Evolutionary conservation across 2,888 invertebrate species (phyloP).

Genomic region (Syritta pipiens): DNA sequence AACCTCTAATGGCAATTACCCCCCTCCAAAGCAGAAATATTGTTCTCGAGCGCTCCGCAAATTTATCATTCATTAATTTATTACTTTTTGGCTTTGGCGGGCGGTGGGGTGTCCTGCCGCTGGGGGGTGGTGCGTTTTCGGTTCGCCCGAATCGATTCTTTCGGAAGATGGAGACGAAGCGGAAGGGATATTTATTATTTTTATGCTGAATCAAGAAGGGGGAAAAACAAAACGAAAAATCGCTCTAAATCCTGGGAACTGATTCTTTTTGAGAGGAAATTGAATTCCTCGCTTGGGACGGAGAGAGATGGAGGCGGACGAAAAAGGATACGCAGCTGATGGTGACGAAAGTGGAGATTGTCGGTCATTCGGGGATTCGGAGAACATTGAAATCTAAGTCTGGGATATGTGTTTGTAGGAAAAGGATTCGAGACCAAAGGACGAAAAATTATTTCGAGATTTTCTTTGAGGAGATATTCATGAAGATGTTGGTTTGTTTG

Average conservation of each 20-base stretch:
- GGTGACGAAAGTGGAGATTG: conserved; percentile 12
- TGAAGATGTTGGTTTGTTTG: no score
- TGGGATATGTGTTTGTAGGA: background rate
- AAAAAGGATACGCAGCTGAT: conserved; percentile 11
- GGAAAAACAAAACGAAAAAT: background rate
- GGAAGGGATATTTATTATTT: conserved; percentile 42
- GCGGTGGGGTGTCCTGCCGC: no score
- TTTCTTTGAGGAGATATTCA: conserved; percentile 9
- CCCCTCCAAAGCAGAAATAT: conserved; percentile 20
- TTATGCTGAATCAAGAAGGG: conserved; percentile 28
- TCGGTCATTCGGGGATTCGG: conserved; percentile 1
- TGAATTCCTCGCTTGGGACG: conserved; percentile 19
- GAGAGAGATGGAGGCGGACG: background rate
- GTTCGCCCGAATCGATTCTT: conserved; percentile 5
- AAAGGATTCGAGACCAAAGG: conserved; percentile 25
- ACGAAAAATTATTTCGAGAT: conserved; percentile 21
- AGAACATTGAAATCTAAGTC: conserved; percentile 16
- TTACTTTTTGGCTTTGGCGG: conserved; percentile 31
- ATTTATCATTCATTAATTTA: conserved; percentile 57
- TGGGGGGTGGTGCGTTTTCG: background rate
- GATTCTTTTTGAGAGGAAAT: conserved; percentile 27
- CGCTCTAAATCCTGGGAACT: conserved; percentile 4
- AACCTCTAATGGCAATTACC: conserved; percentile 40
- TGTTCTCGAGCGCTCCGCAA: conserved; percentile 35
- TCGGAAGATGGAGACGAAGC: no score